Evolutionary conservation across 2,113 vertebrate genomes (phyloP).

Genomic region (Myotis davidii): DNA sequence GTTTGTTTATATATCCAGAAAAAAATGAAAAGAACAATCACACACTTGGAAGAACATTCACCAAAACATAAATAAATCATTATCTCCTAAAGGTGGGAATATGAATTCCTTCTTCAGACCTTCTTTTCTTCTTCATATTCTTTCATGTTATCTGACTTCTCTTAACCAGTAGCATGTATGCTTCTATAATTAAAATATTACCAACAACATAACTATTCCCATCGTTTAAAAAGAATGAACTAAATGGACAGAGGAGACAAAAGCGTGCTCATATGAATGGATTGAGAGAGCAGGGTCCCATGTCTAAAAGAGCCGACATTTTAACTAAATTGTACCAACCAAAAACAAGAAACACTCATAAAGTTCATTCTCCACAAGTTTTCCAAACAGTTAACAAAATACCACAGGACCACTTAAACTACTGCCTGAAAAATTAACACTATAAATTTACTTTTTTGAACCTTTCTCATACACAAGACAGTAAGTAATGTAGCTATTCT

Average conservation of each 20-base stretch:
- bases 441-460: neutral
- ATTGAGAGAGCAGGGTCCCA: neutral
- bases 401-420: neutral
- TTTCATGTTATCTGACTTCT: neutral
- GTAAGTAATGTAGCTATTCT: neutral
- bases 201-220: neutral
- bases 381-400: neutral
- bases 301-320: neutral
- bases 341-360: neutral
- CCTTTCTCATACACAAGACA: neutral
- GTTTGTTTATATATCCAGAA: neutral
- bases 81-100: neutral
- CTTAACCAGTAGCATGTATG: neutral
- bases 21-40: neutral
- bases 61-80: slow-evolving; percentile 1
- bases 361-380: neutral
- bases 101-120: neutral
- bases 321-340: neutral
- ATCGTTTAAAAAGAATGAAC: neutral
- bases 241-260: neutral
- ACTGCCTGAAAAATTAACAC: neutral
- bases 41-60: neutral
- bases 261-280: neutral
- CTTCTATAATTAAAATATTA: slow-evolving; percentile 24
- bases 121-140: neutral